Base-by-base conservation (phyloP, 1,140 invertebrate species). In the Leptopilina boulardi region DNA sequence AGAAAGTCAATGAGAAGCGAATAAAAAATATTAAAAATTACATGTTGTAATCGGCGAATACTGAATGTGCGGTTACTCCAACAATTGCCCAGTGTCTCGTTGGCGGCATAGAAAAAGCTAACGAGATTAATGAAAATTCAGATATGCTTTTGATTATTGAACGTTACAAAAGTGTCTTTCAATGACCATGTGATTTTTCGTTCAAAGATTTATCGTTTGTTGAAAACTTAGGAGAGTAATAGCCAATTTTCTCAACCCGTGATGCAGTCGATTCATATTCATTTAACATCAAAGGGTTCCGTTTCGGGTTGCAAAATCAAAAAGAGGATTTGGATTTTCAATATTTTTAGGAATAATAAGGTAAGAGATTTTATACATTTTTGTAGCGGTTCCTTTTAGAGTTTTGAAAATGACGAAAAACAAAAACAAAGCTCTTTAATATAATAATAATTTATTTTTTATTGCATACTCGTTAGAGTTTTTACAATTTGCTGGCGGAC, bases 11-110 rank as follows among this genome's bases (percentile, higher is more conserved):
- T 87, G 97, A 99, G 88, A 97, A 97, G 87, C 93, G 98, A 87
- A 98, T 98, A 89, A 96, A 96, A 83, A 96, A 97, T 87, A 95
- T 99, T 86, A 95, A 97, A 87, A 96, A 97, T 90, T 97, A 97
- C 87, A 97, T 99, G 91, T 93, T 95, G 83, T 94, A 95, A 87
- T 95, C 96, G 38, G 97, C 97, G 13, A 95, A 98, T 75, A 96
- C 97, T 59, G 98, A 99, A 89, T 94, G 95, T 75, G 96, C 96
- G 81, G 97, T 99, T 56, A 96, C 98, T 85, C 98, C 98, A 11
- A 99, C 99, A 85, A 97, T 99, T 78, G 95, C 97, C 85, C 96
- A 98, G 84, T 99, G 98, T 93, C 92, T 99, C 85, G 97, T 99
- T 84, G 98, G 97, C 47, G 98, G 99, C 89, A 94, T 96, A 54